These are phyloP conservation scores for Herminia tarsipennalis DNA, from an alignment of 2,888 invertebrate species.

Conservation along the genomic window DNA sequence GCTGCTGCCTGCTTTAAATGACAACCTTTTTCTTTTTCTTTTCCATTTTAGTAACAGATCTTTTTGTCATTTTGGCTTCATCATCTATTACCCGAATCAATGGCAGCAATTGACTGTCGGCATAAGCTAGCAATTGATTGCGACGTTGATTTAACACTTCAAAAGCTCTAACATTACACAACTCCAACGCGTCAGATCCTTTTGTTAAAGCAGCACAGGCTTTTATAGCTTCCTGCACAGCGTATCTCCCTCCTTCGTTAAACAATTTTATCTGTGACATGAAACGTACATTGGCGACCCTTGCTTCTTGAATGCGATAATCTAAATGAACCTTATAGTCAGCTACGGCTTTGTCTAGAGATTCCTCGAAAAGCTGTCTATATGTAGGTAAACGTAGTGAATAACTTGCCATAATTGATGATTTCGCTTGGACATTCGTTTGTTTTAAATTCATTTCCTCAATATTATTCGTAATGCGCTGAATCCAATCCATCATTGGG, in stretches of 20 bases:
- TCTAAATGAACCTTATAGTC: slow-evolving; percentile 53
- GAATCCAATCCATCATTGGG: slow-evolving; percentile 61
- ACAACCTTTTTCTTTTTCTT: slow-evolving; percentile 45
- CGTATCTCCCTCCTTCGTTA: slow-evolving; percentile 64
- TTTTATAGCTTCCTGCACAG: slow-evolving; percentile 60
- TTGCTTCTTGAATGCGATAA: slow-evolving; percentile 62
- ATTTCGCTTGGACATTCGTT: slow-evolving; percentile 55
- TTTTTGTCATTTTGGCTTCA: slow-evolving; percentile 44
- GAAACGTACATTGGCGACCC: slow-evolving; percentile 70
- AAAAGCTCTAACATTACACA: slow-evolving; percentile 44
- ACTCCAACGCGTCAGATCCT: slow-evolving; percentile 63
- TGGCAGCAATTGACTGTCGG: slow-evolving; percentile 56
- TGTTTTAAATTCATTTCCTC: too few species aligned
- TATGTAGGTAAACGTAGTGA: slow-evolving; percentile 60
- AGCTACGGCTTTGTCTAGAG: slow-evolving; percentile 52
- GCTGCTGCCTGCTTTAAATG: too few species aligned
- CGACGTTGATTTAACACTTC: slow-evolving; percentile 59
- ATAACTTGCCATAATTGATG: slow-evolving; percentile 69
- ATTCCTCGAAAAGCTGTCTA: slow-evolving; percentile 60
- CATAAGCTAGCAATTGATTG: slow-evolving; percentile 51
- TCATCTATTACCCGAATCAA: slow-evolving; percentile 56
- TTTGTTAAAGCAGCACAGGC: slow-evolving; percentile 51
- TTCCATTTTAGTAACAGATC: slow-evolving; percentile 15
- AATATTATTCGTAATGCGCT: slow-evolving; percentile 51
- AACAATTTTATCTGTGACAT: slow-evolving; percentile 61